Evolutionary conservation across 2,888 invertebrate species (phyloP).

Genomic region (Neria commutata): DNA sequence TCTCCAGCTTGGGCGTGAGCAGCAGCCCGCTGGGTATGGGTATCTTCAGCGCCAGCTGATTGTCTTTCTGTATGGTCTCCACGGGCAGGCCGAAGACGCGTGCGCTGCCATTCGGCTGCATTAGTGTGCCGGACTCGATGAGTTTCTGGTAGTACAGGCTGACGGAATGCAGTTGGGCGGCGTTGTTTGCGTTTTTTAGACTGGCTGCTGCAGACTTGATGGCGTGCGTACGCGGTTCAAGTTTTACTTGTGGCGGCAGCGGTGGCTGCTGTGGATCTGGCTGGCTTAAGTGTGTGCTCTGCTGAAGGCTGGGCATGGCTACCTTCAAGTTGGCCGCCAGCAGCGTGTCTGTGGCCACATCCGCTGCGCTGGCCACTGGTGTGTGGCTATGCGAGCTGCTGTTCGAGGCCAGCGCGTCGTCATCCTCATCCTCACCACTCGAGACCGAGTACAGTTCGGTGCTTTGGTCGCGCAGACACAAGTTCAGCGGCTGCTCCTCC

Average conservation of each 20-base stretch:
- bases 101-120: conserved; percentile 58
- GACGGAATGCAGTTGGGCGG: conserved; percentile 76
- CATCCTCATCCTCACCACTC: conserved; percentile 48
- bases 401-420: conserved; percentile 29
- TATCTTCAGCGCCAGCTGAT: conserved; percentile 59
- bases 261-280: conserved; percentile 62
- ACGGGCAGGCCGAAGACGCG: conserved; percentile 39
- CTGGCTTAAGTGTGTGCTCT: not conserved
- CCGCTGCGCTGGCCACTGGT: conserved; percentile 47
- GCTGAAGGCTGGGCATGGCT: conserved; percentile 63
- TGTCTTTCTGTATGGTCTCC: conserved; percentile 60
- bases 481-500: conserved; percentile 77
- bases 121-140: conserved; percentile 65
- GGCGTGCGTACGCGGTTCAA: conserved; percentile 54
- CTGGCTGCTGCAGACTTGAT: conserved; percentile 8
- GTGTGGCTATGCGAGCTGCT: conserved; percentile 37
- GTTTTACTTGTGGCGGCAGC: conserved; percentile 58
- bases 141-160: conserved; percentile 80
- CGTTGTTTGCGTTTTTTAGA: conserved; percentile 44
- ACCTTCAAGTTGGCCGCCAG: conserved; percentile 57
- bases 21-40: conserved; percentile 51
- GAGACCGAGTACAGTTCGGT: conserved; percentile 49
- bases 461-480: conserved; percentile 75
- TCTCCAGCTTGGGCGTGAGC: conserved; percentile 40
- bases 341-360: conserved; percentile 39